These are phyloP conservation scores for Dolichallabes microphthalmus DNA, from an alignment of 2,113 vertebrate genomes.

Conservation along the genomic window DNA sequence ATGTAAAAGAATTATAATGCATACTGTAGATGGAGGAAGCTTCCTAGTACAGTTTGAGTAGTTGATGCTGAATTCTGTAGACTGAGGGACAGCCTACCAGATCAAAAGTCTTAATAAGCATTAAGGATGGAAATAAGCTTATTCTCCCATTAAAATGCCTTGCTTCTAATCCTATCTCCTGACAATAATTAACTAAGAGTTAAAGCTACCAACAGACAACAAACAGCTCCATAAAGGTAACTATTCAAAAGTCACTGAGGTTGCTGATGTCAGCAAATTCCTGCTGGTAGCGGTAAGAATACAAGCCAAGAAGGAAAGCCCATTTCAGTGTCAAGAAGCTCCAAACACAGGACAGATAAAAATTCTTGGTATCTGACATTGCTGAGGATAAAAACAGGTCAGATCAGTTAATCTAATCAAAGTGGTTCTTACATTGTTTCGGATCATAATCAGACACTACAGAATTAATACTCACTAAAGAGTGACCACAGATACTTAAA, in stretches of 20 bases:
- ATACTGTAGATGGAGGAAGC: slow-evolving; percentile 13
- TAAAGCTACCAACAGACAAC: slow-evolving; percentile 31
- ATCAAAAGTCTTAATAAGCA: neutral
- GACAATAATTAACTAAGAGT: slow-evolving; percentile 15
- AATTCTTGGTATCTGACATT: slow-evolving; percentile 79
- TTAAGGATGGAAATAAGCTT: neutral
- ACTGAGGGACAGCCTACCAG: neutral
- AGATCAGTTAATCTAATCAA: neutral
- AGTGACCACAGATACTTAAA: neutral
- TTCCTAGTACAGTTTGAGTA: neutral
- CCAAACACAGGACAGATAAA: slow-evolving; percentile 88
- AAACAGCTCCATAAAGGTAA: slow-evolving; percentile 27
- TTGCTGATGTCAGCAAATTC: slow-evolving; percentile 96
- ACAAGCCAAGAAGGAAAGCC: slow-evolving; percentile 83
- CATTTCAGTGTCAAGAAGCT: slow-evolving; percentile 90
- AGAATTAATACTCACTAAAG: neutral
- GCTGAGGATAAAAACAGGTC: slow-evolving; percentile 65
- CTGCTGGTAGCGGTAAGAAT: slow-evolving; percentile 83
- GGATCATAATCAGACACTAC: slow-evolving; percentile 1
- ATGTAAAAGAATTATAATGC: slow-evolving; percentile 28
- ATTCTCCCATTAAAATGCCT: neutral
- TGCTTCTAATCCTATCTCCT: slow-evolving; percentile 37
- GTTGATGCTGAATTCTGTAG: neutral
- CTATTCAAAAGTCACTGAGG: slow-evolving; percentile 89
- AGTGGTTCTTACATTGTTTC: neutral